Evolutionary conservation across 2,113 vertebrate genomes (phyloP), one percentile per base, ranked within the genome.

Genomic region (Corythaeola cristata): DNA sequence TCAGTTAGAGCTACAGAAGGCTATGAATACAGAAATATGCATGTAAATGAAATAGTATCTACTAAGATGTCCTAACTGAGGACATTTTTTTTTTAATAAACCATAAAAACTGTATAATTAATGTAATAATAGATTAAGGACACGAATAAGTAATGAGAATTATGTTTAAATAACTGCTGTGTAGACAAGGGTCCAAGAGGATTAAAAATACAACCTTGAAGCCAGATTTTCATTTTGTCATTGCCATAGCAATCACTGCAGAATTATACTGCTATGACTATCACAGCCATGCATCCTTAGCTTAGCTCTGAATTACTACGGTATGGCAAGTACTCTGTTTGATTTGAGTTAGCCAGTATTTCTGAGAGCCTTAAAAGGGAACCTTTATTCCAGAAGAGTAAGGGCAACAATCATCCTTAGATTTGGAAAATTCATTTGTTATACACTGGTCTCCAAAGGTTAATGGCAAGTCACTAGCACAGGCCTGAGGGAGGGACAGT

Each of bases 21-120:
- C 45, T 94, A 63, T 93, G 97, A 97, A 95, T 93, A 89, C 44
- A 69, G 83, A 97, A 97, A 96, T 78, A 91, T 56, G 59, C 74
- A 95, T 92, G 83, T 78, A 86, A 92, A 94, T 93, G 13, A 96
- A 96, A 95, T 83, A 88, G 17, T 44, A 66, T 15, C 73, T 56
- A 72, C 77, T 58, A 71, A 85, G 71, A 87, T 37, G 63, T 72
- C 64, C 62, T 91, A 86, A 82, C 49, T 5, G 27, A 93, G 69
- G 66, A 75, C 14, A 8, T 39, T 62, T 71, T 58, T 68, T 50
- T 67, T 53, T 77, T 27, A 41, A 87, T 78, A 92, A 88, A 93
- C 26, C 39, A 77, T 69, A 87, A 63, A 94, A 95, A 63, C 69
- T 68, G 37, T 85, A 92, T 78, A 88, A 91, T 89, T 89, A 95